These are phyloP conservation scores for Siderastrea siderea DNA, from an alignment of 92 coral and sea anemone species.

Conservation along the genomic window DNA sequence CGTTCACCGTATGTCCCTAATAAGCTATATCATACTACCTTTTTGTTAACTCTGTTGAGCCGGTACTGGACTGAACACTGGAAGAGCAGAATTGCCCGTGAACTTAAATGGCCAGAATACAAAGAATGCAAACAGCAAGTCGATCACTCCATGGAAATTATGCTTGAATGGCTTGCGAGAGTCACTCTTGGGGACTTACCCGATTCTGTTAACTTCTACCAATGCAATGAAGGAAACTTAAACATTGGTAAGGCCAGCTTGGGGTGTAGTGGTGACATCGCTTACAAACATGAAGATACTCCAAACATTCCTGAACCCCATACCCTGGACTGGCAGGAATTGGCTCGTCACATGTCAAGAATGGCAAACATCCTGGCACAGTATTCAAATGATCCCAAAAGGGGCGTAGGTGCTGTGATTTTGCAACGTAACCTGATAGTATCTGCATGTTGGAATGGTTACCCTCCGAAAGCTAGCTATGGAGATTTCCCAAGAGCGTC, in stretches of 20 bases:
- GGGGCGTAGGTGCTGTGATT: slow-evolving; percentile 92
- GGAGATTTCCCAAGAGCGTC: slow-evolving; percentile 90
- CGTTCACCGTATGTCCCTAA: slow-evolving; percentile 60
- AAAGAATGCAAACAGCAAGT: slow-evolving; percentile 17
- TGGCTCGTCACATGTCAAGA: slow-evolving; percentile 79
- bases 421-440: slow-evolving; percentile 73
- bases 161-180: slow-evolving; percentile 73
- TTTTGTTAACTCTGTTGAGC: slow-evolving; percentile 21
- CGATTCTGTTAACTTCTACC: slow-evolving; percentile 43
- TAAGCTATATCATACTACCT: slow-evolving; percentile 34
- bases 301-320: slow-evolving; percentile 33
- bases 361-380: slow-evolving; percentile 84
- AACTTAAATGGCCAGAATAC: slow-evolving; percentile 79
- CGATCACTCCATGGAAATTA: slow-evolving; percentile 18
- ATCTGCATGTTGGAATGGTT: slow-evolving; percentile 90
- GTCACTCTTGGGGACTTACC: slow-evolving; percentile 77
- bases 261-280: neutral
- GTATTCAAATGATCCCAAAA: slow-evolving; percentile 84
- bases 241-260: slow-evolving; percentile 1
- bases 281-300: neutral
- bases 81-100: slow-evolving; percentile 33
- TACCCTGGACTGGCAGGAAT: slow-evolving; percentile 72
- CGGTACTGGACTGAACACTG: slow-evolving; percentile 70
- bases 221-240: slow-evolving; percentile 1
- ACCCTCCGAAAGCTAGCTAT: slow-evolving; percentile 75